Base-by-base conservation (phyloP, 2,113 vertebrate genomes). In the Mellivora capensis region DNA sequence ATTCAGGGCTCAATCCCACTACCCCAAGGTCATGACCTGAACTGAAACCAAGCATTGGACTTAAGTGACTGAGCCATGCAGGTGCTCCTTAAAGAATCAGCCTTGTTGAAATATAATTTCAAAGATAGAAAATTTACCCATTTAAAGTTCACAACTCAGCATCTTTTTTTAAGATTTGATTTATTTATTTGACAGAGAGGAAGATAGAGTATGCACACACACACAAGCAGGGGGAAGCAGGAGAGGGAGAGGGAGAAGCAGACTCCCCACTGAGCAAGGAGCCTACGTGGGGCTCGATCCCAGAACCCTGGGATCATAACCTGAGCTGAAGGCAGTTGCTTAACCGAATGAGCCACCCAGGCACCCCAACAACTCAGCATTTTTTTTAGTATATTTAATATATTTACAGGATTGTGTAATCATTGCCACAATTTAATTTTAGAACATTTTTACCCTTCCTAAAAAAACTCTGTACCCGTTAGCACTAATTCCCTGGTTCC, bases 331-430 rank as follows among this genome's bases (percentile, higher is more conserved):
- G 62, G 29, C 62, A 34, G 62, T 31, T 6, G 12, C 13, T 34
- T 64, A 31, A 64, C 12, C 2, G 6, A 64, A 29, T 34, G 62
- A 64, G 62, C 62, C 29, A 64, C 29, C 62, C 62, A 64, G 62
- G 62, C 13, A 14, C 29, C 62, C 62, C 62, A 64, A 62, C 76
- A 67, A 44, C 76, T 67, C 37, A 90, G 10, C 67, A 27, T 90
- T 90, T 96, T 96, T 88, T 67, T 42, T 11, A 90, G 62, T 61
- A 29, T 90, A 72, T 80, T 91, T 93, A 91, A 52, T 79, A 59
- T 91, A 94, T 59, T 88, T 59, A 88, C 31, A 47, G 54, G 11
- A 20, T 49, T 93, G 23, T 79, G 11, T 14, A 84, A 54, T 49
- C 54, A 72, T 90, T 7, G 11, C 44, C 54, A 90, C 47, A 69